Conservation (phyloP, 2,888 invertebrate species). For the Disparrhopalites patrizii region DNA sequence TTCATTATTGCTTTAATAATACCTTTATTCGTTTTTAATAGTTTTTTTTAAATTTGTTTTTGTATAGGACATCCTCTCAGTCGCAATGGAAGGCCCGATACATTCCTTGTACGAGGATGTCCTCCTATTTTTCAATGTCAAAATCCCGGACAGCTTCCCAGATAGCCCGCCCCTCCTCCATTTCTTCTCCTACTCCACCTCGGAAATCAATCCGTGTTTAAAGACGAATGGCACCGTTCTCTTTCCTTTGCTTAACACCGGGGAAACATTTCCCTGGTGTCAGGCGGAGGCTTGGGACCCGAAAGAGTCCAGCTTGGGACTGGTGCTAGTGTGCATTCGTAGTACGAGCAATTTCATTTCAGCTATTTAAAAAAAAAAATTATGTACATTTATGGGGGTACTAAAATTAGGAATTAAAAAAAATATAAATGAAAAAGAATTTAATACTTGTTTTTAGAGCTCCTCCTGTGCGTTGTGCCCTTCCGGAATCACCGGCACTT, state of each 20-base stretch:
- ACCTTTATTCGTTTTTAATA: too few species aligned
- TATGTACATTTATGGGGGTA: too few species aligned
- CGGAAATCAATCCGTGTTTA: constrained; percentile 16
- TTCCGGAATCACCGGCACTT: constrained; percentile 8
- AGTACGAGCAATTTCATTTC: constrained; percentile 5
- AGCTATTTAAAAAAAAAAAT: too few species aligned
- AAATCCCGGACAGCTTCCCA: constrained; percentile 7
- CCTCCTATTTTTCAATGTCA: constrained; percentile 14
- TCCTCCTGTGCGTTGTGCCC: constrained; percentile 12
- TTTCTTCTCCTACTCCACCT: constrained; percentile 12
- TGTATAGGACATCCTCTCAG: constrained; percentile 5
- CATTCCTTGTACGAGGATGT: constrained; percentile 15
- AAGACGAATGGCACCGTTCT: constrained; percentile 2
- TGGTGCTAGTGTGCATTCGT: constrained; percentile 18
- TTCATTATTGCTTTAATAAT: too few species aligned
- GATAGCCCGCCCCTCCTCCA: constrained; percentile 8
- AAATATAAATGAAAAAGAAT: neutral
- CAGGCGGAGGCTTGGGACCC: constrained; percentile 12
- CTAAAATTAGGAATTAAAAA: too few species aligned
- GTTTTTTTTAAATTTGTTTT: neutral
- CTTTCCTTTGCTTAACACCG: constrained; percentile 18
- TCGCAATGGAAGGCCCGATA: constrained; percentile 11
- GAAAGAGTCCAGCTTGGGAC: constrained; percentile 6
- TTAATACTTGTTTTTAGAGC: constrained; percentile 1
- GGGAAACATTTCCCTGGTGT: neutral